Evolutionary conservation across 1,140 invertebrate species (phyloP), one percentile per base, ranked within the genome.

Genomic region (Papilio aristodemus): DNA sequence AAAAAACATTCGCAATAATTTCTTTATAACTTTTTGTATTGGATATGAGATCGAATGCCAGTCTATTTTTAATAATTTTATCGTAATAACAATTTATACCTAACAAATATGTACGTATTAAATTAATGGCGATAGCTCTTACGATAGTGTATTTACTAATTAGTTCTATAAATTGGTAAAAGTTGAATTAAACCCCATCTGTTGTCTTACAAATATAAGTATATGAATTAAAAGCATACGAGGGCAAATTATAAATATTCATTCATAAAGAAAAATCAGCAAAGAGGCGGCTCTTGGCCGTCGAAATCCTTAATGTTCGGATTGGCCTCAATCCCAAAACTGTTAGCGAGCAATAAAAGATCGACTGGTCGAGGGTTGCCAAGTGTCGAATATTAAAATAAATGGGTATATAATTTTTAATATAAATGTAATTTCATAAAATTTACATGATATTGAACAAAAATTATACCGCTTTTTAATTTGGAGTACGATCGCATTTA

Each of bases 271-370:
- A n/a, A 27, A n/a, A 41, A n/a, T 41, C 14, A 39, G 14, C 14
- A 36, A 19, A 38, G 27, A 22, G 54, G 60, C 60, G 72, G 60
- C 71, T 64, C 54, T 68, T 2, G 46, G 11, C 11, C 19, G 46
- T 25, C 19, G 46, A 68, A 43, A 60, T 67, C 22, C 62, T 46
- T 72, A 74, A 77, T 75, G 71, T 71, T 71, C 67, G 38, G 41
- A 69, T 70, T 79, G 78, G 54, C 83, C 75, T 77, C 74, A 77
- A 83, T 81, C 71, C 68, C 68, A 46, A 57, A 66, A 67, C 67
- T 66, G 50, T 74, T 62, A 67, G 74, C 70, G 27, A n/a, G 66
- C 50, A 67, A 71, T 74, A 78, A 77, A 75, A 72, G 74, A 69
- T 72, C 50, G 67, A 69, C 50, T 67, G 46, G 46, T 37, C 14